Conservation (phyloP, 37 sponge, comb jelly and placozoan genomes). For the Lycopodina hypogea region DNA sequence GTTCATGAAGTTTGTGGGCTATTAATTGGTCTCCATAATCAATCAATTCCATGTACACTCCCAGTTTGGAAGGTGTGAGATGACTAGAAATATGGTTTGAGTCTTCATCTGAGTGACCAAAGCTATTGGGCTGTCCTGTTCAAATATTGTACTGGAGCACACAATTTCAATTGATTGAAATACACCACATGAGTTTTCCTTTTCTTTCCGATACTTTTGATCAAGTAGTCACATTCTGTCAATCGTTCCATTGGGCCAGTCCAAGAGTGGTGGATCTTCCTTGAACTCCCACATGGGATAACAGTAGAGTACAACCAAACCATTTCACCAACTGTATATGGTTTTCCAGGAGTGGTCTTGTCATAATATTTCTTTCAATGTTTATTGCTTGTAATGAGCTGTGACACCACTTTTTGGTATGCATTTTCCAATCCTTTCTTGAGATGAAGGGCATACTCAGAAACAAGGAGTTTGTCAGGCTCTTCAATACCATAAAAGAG, state of each 20-base stretch:
- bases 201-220: not conserved
- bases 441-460: no score
- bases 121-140: not conserved
- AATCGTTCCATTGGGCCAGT: no score
- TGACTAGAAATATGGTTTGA: no score
- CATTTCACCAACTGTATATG: slow-evolving; percentile 40
- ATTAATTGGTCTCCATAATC: not conserved
- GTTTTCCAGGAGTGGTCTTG: slow-evolving; percentile 40
- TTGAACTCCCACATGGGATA: slow-evolving; percentile 23
- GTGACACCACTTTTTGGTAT: not conserved
- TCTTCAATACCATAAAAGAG: slow-evolving; percentile 11
- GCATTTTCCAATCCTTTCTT: no score
- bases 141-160: not conserved
- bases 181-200: slow-evolving; percentile 26
- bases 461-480: no score
- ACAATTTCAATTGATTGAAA: slow-evolving; percentile 45
- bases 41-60: no score
- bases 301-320: slow-evolving; percentile 58
- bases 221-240: no score
- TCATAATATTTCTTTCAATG: slow-evolving; percentile 20
- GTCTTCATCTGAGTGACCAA: not conserved
- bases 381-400: no score
- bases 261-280: no score
- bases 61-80: no score
- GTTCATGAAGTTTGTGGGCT: not conserved